Evolutionary conservation across 2,113 vertebrate species (phyloP).

Genomic region (Muntiacus muntjak): DNA sequence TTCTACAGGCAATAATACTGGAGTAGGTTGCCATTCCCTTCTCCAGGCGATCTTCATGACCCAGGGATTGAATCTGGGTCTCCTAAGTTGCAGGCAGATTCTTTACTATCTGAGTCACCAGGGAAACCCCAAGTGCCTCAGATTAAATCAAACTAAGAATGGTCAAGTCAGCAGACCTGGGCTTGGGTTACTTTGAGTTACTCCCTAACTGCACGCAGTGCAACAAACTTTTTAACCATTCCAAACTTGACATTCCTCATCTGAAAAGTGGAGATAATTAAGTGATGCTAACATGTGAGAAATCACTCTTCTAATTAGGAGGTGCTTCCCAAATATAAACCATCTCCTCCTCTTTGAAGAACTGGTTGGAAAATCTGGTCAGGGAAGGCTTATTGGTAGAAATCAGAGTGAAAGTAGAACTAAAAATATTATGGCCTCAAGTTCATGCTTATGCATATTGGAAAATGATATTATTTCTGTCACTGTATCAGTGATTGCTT

Average conservation of each 20-base stretch:
- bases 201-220: background rate
- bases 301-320: background rate
- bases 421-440: background rate
- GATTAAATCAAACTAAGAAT: background rate
- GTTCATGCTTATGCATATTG: background rate
- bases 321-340: background rate
- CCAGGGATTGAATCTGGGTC: background rate
- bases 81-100: background rate
- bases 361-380: background rate
- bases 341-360: background rate
- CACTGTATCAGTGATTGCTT: background rate
- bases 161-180: background rate
- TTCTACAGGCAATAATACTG: background rate
- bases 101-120: background rate
- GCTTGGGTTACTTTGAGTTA: background rate
- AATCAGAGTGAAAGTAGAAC: background rate
- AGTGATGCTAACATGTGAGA: background rate
- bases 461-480: background rate
- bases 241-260: background rate
- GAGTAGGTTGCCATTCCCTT: background rate
- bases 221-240: background rate
- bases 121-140: background rate
- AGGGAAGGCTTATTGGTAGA: background rate
- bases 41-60: background rate
- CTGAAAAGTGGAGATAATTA: background rate